Conservation (phyloP, 1,140 invertebrate genomes). For the Mizuhopecten yessoensis region DNA sequence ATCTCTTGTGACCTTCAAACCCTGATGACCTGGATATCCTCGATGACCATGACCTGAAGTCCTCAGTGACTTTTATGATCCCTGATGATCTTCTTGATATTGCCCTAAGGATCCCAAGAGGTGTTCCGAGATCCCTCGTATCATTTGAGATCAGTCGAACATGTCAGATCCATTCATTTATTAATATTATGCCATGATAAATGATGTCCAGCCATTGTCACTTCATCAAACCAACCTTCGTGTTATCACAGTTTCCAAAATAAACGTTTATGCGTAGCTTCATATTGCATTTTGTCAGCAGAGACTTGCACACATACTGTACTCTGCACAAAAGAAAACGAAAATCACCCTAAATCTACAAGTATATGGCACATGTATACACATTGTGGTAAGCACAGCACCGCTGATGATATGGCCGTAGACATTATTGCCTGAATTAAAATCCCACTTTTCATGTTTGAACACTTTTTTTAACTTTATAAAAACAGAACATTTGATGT, state of each 20-base stretch:
- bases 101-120: background rate
- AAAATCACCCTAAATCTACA: constrained; percentile 32
- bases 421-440: constrained; percentile 20
- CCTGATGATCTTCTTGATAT: constrained; percentile 6
- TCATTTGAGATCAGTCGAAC: background rate
- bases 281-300: background rate
- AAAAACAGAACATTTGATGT: background rate
- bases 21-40: background rate
- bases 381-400: constrained; percentile 26
- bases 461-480: background rate
- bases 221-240: background rate
- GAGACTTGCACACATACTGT: constrained; percentile 20
- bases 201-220: background rate
- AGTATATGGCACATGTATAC: constrained; percentile 8
- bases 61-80: background rate
- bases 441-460: background rate
- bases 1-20: constrained; percentile 14
- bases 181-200: background rate
- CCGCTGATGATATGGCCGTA: constrained; percentile 15
- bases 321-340: background rate
- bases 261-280: constrained; percentile 5
- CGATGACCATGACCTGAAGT: background rate
- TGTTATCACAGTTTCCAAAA: background rate
- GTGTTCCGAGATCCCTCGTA: background rate
- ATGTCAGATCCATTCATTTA: background rate